Conservation (phyloP, 2,113 vertebrate species). For the Leuciscus idus region DNA sequence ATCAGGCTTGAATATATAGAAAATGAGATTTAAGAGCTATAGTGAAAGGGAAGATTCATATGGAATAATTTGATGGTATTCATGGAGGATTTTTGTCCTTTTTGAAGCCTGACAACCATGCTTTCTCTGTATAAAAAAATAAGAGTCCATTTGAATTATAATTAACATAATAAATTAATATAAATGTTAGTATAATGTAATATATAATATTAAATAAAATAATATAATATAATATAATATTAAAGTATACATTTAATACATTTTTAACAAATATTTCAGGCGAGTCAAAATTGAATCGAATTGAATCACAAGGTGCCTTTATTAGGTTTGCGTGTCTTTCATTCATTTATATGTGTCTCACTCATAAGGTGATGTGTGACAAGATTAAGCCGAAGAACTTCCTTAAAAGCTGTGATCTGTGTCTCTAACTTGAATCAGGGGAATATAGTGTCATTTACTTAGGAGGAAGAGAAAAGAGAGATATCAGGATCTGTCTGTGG, state of each 20-base stretch:
- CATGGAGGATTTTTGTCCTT: background rate
- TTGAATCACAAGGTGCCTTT: background rate
- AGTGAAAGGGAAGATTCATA: background rate
- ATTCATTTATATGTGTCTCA: background rate
- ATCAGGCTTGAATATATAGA: background rate
- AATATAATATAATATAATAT: background rate
- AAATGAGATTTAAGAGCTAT: background rate
- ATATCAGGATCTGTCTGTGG: background rate
- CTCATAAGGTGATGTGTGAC: background rate
- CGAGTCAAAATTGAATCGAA: background rate
- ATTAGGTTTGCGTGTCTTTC: background rate
- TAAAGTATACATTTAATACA: background rate
- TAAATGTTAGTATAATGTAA: background rate
- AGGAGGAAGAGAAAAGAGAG: slow-evolving; percentile 25
- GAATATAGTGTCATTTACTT: slow-evolving; percentile 31
- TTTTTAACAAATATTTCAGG: background rate
- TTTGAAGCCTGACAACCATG: background rate
- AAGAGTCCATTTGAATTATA: background rate
- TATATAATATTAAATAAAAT: background rate
- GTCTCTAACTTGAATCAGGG: slow-evolving; percentile 9
- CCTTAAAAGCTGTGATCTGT: slow-evolving; percentile 2
- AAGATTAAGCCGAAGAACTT: background rate
- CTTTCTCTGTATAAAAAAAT: background rate
- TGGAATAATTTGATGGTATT: background rate
- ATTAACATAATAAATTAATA: background rate